These are phyloP conservation scores for Tachysurus fulvidraco DNA, from an alignment of 2,113 vertebrate species.

Conservation along the genomic window DNA sequence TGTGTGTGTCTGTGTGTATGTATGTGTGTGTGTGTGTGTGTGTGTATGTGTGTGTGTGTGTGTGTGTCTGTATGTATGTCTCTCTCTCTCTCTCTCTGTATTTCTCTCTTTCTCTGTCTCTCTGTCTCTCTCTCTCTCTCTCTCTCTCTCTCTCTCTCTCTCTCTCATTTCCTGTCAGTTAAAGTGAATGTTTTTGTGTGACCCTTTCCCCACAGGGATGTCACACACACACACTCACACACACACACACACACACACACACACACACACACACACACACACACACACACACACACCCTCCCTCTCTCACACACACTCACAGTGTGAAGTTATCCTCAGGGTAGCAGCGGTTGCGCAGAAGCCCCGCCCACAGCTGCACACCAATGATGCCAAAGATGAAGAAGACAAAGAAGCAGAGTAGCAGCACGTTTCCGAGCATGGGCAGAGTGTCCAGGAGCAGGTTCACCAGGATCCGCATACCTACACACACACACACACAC, in stretches of 20 bases:
- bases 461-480: constrained; percentile 98
- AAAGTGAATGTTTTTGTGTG: background rate
- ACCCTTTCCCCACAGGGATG: background rate
- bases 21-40: too few species aligned
- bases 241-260: background rate
- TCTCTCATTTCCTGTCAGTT: constrained; percentile 17
- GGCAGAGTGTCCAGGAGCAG: constrained; percentile 96
- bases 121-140: background rate
- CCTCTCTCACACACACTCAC: constrained; percentile 70
- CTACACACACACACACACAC: constrained; percentile 64
- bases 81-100: background rate
- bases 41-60: too few species aligned
- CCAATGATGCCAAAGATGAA: constrained; percentile 99
- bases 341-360: constrained; percentile 96
- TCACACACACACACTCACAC: background rate
- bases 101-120: background rate
- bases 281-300: background rate
- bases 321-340: constrained; percentile 85
- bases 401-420: constrained; percentile 99
- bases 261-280: background rate
- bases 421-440: constrained; percentile 97
- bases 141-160: constrained; percentile 20
- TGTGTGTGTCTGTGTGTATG: background rate
- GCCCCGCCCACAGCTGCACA: constrained; percentile 96
- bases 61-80: background rate